phyloP scores from a whole-genome alignment of 2,888 invertebrate species.

The Gisinianus flammeolus region DNA sequence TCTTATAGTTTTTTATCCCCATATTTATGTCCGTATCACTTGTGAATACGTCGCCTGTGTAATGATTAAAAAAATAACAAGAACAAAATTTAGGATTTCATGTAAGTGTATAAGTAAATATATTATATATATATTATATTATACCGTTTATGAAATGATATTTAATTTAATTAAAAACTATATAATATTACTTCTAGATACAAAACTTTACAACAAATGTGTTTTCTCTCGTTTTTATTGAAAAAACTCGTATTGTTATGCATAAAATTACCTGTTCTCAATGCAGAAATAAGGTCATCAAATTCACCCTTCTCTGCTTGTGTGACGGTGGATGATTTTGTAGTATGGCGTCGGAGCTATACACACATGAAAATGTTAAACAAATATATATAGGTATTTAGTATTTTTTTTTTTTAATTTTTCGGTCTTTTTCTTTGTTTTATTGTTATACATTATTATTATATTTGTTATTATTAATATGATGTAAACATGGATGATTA shows the following conservation, averaged over 20 bases:
- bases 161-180: background rate
- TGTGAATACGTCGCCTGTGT: slow-evolving; percentile 38
- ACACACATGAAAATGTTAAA: background rate
- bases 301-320: slow-evolving; percentile 79
- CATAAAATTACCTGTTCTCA: slow-evolving; percentile 77
- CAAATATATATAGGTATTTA: background rate
- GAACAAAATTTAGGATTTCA: slow-evolving; percentile 9
- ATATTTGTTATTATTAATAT: background rate
- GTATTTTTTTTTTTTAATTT: background rate
- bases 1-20: slow-evolving; percentile 34
- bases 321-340: slow-evolving; percentile 27
- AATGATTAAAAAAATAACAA: background rate
- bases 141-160: background rate
- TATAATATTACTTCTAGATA: background rate
- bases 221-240: background rate
- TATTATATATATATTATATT: background rate
- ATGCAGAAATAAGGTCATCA: slow-evolving; percentile 92
- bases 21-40: slow-evolving; percentile 34
- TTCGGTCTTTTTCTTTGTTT: background rate
- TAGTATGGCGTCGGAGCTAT: slow-evolving; percentile 43
- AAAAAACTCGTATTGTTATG: background rate
- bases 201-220: background rate
- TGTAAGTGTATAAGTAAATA: no score
- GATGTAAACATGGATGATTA: background rate
- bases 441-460: background rate